These are phyloP conservation scores for Lophura nycthemera DNA, from an alignment of 2,113 vertebrate species.

Conservation along the genomic window DNA sequence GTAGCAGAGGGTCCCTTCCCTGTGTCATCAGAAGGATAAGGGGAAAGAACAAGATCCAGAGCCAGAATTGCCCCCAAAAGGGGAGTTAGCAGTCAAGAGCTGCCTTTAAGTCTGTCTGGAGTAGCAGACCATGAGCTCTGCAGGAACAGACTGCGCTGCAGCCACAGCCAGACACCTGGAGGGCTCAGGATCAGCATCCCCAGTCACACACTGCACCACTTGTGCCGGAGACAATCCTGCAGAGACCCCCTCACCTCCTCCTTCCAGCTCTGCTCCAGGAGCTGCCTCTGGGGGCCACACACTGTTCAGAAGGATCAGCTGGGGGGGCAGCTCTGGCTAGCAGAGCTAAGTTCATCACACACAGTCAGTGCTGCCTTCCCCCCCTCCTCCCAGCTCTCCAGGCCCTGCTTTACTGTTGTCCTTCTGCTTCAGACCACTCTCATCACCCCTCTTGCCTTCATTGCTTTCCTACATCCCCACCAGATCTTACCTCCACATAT, in stretches of 20 bases:
- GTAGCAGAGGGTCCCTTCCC: not conserved
- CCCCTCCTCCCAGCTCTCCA: not conserved
- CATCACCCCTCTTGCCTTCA: not conserved
- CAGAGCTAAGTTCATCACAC: not conserved
- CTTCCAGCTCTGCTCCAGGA: not conserved
- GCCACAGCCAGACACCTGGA: not conserved
- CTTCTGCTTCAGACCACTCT: not conserved
- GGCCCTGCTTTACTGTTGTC: not conserved
- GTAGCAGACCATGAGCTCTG: fast-evolving
- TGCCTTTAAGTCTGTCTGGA: not conserved
- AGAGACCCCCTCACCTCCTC: not conserved
- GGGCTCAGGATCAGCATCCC: not conserved
- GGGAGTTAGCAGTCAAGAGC: fast-evolving
- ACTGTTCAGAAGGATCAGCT: not conserved
- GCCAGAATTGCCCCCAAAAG: not conserved
- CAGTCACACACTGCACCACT: not conserved
- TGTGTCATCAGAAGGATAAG: not conserved
- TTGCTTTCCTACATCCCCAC: not conserved
- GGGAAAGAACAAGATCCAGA: not conserved
- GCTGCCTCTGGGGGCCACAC: not conserved
- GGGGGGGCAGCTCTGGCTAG: conserved; percentile 21
- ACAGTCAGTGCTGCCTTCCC: not conserved
- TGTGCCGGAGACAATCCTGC: fast-evolving
- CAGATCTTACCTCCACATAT: not conserved
- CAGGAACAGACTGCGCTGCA: not conserved